A percentile compares a stretch with the other conserved stretches of the same genome.
Evolutionary conservation across 2,797 vertebrate genomes (phyloP).

Genomic region (Fundulus diaphanus): DNA sequence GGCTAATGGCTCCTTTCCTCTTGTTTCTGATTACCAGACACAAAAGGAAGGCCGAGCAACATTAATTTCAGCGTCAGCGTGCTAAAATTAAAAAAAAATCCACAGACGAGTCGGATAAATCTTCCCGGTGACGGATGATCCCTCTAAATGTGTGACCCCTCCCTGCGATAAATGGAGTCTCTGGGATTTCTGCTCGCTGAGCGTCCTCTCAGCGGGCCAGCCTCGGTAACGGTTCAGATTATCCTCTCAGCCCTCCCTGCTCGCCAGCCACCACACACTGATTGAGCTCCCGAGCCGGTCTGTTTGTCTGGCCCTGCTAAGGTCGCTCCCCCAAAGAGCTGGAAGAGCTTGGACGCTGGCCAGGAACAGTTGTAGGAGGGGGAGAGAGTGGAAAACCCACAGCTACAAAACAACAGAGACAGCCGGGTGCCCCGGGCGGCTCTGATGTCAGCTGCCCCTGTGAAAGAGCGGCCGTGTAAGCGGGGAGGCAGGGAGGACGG

Average conservation of each 20-base stretch:
- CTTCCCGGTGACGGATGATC: constrained; percentile 6
- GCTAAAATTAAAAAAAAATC: neutral
- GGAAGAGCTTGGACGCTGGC: constrained; percentile 60
- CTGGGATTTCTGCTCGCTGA: constrained; percentile 30
- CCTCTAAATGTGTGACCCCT: constrained; percentile 19
- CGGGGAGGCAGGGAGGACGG: constrained; percentile 30
- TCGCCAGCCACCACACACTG: constrained; percentile 44
- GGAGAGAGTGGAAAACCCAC: constrained; percentile 46
- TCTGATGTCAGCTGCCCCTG: constrained; percentile 40
- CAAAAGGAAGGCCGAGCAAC: neutral
- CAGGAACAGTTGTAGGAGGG: constrained; percentile 44
- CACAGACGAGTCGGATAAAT: constrained; percentile 1
- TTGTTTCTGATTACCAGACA: constrained; percentile 5
- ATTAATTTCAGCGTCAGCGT: neutral
- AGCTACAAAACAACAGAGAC: constrained; percentile 63
- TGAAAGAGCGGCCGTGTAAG: no score
- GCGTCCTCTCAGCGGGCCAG: constrained; percentile 19
- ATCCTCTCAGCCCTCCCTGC: constrained; percentile 33
- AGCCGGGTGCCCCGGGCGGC: constrained; percentile 37
- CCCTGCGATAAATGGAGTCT: constrained; percentile 20
- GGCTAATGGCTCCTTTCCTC: neutral
- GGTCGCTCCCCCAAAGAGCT: constrained; percentile 71
- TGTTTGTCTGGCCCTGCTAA: constrained; percentile 68
- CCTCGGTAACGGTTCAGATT: constrained; percentile 39
- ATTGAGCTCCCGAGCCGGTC: constrained; percentile 32